Conservation (phyloP, 2,113 vertebrate species). For the Serinus canaria region DNA sequence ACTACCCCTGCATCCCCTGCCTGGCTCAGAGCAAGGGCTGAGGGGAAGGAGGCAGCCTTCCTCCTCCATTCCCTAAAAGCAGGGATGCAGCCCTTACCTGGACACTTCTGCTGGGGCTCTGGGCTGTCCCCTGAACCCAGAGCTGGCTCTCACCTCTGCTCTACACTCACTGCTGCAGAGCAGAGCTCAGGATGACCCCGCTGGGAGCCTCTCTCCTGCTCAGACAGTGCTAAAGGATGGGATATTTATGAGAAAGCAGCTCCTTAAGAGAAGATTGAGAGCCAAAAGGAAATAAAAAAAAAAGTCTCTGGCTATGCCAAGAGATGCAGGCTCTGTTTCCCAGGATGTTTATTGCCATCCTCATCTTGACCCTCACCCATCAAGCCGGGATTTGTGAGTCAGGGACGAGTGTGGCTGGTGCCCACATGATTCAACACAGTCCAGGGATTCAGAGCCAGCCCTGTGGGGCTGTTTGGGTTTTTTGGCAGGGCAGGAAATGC, state of each 20-base stretch:
- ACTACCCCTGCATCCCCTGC: neutral
- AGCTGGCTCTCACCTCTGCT: rapidly evolving
- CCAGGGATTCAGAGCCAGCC: neutral
- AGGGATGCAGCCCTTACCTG: neutral
- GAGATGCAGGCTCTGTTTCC: neutral
- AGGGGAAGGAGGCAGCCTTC: neutral
- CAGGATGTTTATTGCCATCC: conserved; percentile 43
- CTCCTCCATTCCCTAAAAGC: neutral
- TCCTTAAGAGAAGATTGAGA: conserved; percentile 40
- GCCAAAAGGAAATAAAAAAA: neutral
- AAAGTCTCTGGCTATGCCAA: neutral
- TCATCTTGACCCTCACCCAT: conserved; percentile 22
- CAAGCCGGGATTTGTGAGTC: neutral
- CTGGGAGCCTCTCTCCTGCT: neutral
- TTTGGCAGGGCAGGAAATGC: neutral
- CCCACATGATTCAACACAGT: neutral
- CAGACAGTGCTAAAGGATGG: neutral
- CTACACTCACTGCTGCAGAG: neutral
- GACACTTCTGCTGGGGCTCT: neutral
- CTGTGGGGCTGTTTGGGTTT: neutral
- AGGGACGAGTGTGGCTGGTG: conserved; percentile 12
- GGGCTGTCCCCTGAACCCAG: rapidly evolving
- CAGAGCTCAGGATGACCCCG: neutral
- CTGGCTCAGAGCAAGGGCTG: neutral
- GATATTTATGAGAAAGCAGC: conserved; percentile 59